Evolutionary conservation across 1,140 invertebrate genomes (phyloP), one percentile per base, ranked within the genome.

Genomic region (Bombus confusus): DNA sequence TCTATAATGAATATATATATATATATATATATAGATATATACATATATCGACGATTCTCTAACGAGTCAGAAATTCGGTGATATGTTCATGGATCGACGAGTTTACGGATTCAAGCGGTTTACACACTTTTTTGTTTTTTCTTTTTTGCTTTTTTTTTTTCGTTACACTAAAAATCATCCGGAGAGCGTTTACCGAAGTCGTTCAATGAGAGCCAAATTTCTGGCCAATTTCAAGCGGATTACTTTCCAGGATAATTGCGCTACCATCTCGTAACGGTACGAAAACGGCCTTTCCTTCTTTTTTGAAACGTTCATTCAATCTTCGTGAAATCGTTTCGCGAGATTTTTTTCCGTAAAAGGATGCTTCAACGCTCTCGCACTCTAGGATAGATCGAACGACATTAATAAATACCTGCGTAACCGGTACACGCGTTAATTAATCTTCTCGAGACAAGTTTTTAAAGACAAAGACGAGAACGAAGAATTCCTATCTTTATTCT

Each of bases 21-120:
- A 12, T 80, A 28, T 74, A 6, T 81, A 31, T 52, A 41, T 71
- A 31, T 80, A 37, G n/a, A n/a, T 52, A 22, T 84, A 62, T 72
- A 66, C 52, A 47, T 47, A 47, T 15, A 47, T 47, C 66, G 43
- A 81, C 41, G 62, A 81, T 85, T 59, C 34, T 74, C 59, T 69
- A 81, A 74, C 62, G 47, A 74, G 84, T 81, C 78, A 34, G 41
- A 80, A 85, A 86, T 86, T 83, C 72, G 85, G 80, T 86, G 81
- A 83, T 86, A 86, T 78, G 73, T 73, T 86, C 57, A 25, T 78
- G 37, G 72, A 75, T 86, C 82, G 73, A 86, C 80, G 18, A 47
- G 52, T n/a, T 62, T 66, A 47, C 73, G 64, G 34, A 59, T 71
- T 73, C n/a, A 77, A 86, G 66, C 72, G 64, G 68, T 57, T 78